Base-by-base conservation (phyloP, 2,888 invertebrate species). In the Parnassius mnemosyne region DNA sequence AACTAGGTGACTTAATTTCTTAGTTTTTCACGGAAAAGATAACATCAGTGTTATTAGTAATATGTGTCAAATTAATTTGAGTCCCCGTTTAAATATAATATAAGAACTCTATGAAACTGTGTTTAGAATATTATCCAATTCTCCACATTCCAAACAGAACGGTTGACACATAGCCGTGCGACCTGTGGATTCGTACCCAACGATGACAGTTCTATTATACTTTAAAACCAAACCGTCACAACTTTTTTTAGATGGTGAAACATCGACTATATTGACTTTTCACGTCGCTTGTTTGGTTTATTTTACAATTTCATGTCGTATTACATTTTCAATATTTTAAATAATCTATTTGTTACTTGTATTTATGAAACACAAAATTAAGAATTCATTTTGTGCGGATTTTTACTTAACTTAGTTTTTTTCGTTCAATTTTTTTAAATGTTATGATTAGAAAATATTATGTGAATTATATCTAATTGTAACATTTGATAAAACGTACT, bases 1-100 rank as follows among this genome's bases (percentile, higher is more conserved):
- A 58, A 51, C 51, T 51, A n/a, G 42, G 43, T 12, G 43, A 43
- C 44, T 16, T 10, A 42, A 9, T 16, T 10, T 50, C 9, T 12
- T 16, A 25, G 50, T 34, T 46, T 53, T 54, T 61, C 61, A 41
- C 47, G 25, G 61, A 57, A 57, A 49, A 49, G 57, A 57, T 50
- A 57, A 16, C 12, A 43, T 46, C 41, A 34, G 20, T 49, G 46
- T 42, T 49, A 50, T 53, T 57, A 49, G n/a, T n/a, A 57, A 57
- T 53, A 13, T 57, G 61, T 61, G 57, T 57, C 53, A 53, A 53
- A 52, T 49, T 41, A 57, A 47, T 52, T 51, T 3, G 20, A 41
- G 34, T 53, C 16, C 53, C 16, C 25, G 46, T 46, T 42, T 59
- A 25, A 16, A 44, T 43, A 20, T 52, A 52, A 49, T 47, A 41